Conservation (phyloP, 2,797 vertebrate species). For the Lagocephalus sceleratus region DNA sequence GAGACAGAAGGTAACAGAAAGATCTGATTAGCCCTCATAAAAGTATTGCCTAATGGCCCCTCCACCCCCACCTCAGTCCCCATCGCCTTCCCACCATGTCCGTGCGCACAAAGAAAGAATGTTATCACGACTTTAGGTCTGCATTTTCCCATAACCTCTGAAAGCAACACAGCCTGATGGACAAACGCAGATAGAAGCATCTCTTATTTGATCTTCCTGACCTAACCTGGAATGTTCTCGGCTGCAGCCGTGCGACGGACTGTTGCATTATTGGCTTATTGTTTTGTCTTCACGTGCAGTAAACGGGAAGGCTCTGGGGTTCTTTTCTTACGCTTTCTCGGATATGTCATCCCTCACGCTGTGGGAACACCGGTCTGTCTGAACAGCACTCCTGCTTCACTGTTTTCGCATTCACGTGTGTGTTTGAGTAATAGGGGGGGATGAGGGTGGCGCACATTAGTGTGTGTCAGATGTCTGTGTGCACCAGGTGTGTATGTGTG, state of each 20-base stretch:
- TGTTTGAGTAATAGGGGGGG: conserved; percentile 30
- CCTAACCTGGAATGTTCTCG: conserved; percentile 24
- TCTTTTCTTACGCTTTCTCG: neutral
- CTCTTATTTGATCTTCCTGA: conserved; percentile 21
- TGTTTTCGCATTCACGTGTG: conserved; percentile 35
- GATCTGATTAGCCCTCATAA: conserved; percentile 58
- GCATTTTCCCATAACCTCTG: conserved; percentile 59
- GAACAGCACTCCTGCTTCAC: conserved; percentile 54
- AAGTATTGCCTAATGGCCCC: conserved; percentile 48
- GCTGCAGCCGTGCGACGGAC: neutral
- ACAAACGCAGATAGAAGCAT: conserved; percentile 35
- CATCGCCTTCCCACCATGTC: conserved; percentile 19
- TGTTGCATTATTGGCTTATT: neutral
- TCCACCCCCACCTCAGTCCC: neutral
- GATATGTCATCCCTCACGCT: conserved; percentile 4
- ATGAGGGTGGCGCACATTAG: conserved; percentile 44
- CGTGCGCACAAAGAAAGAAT: conserved; percentile 28
- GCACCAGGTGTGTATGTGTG: conserved; percentile 44
- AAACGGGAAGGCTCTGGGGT: neutral
- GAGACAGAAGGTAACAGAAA: conserved; percentile 31
- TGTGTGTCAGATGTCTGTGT: conserved; percentile 31
- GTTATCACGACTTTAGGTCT: conserved; percentile 41
- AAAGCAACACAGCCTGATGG: conserved; percentile 13
- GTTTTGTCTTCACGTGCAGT: neutral
- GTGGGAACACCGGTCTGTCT: conserved; percentile 72